Percentiles rank a stretch among this genome's conserved stretches.
These are phyloP conservation scores for Phrynocephalus vlangalii DNA, from an alignment of 2,797 vertebrate genomes.

Conservation along the genomic window DNA sequence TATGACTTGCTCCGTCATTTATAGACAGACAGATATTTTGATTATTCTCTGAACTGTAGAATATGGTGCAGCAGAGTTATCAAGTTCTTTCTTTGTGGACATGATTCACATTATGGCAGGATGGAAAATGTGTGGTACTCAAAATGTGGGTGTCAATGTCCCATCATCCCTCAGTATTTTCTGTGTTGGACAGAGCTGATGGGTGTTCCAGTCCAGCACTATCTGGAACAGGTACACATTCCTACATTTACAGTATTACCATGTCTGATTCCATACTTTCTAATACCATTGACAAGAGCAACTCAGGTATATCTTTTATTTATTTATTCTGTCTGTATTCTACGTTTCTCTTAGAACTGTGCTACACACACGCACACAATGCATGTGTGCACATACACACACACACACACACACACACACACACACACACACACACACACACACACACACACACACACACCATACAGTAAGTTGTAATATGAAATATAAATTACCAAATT, in stretches of 20 bases:
- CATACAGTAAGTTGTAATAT: too few species aligned
- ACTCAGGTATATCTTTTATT: background rate
- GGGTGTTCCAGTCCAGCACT: background rate
- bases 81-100: conserved; percentile 12
- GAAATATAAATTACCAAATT: too few species aligned
- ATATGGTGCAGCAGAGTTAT: background rate
- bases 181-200: background rate
- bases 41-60: background rate
- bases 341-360: too few species aligned
- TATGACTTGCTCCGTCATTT: background rate
- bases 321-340: background rate
- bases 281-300: background rate
- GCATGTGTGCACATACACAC: too few species aligned
- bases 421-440: too few species aligned
- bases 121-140: background rate
- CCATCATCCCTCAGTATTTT: background rate
- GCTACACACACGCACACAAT: too few species aligned
- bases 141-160: background rate
- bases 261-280: background rate
- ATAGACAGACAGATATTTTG: background rate
- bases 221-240: too few species aligned
- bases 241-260: too few species aligned
- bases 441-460: too few species aligned
- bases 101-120: background rate
- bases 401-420: too few species aligned